Evolutionary conservation across 2,113 vertebrate species (phyloP), one percentile per base, ranked within the genome.

Genomic region (Castor canadensis): DNA sequence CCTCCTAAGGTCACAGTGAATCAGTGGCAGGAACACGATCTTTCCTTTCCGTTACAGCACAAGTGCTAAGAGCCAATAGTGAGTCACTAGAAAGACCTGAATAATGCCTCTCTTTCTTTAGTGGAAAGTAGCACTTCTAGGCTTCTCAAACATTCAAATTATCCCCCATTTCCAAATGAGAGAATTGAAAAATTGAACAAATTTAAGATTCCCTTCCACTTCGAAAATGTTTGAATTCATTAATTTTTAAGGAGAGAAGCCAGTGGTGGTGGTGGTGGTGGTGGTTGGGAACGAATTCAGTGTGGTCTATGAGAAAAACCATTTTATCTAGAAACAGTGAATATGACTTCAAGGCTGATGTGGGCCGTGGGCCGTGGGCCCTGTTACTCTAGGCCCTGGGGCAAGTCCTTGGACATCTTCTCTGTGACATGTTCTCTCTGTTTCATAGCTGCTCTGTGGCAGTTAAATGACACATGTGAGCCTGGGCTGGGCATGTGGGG

Each of bases 1-100:
- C 66, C 60, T 80, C 75, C 40, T 73, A 89, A 93, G 87, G 72
- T 85, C 95, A 82, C 79, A 54, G 92, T 30, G 40, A 69, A 32
- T 52, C 60, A 93, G 86, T 11, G 62, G 71, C 3, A 24, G 80
- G 66, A 83, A 84, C 43, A 89, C 79, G 80, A 77, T 56, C 47
- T 93, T 94, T 94, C 87, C 47, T 5, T 90, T 94, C 87, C 47
- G 5, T 90, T 83, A 35, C 54, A 86, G 26, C 13, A 66, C 20
- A 56, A 56, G 49, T 43, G 13, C 45, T 30, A 73, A 47, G 16
- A 95, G 94, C 52, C 95, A 95, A 76, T 3, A n/a, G 76, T 95
- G 96, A 97, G 76, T 95, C 96, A 95, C 30, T 40, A 85, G 76
- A 93, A 79, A 89, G 56, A 62, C 60, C 56, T 56, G 72, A 77